Percentiles rank a stretch among this genome's conserved stretches.
Evolutionary conservation across 1,140 invertebrate species (phyloP).

Genomic region (Drosophila micromelanica): DNA sequence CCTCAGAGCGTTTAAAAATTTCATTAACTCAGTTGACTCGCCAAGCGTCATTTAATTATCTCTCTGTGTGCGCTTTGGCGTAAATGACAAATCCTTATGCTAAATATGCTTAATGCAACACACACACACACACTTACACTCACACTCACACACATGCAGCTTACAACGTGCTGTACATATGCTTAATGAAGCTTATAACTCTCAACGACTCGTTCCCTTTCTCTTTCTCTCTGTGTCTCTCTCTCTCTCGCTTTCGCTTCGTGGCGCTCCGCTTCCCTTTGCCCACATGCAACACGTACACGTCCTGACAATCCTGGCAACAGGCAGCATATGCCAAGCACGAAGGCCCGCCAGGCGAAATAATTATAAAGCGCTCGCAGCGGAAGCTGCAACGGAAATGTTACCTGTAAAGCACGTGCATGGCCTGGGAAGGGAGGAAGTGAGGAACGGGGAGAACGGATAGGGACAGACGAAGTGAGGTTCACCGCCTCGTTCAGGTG

Average conservation of each 20-base stretch:
- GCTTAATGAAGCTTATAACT: constrained; percentile 84
- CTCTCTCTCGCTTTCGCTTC: background rate
- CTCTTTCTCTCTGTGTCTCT: background rate
- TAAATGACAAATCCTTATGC: constrained; percentile 83
- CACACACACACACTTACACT: constrained; percentile 26
- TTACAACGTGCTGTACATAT: constrained; percentile 82
- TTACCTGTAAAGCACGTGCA: constrained; percentile 81
- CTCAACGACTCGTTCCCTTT: constrained; percentile 51
- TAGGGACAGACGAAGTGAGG: constrained; percentile 14
- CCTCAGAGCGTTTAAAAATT: constrained; percentile 61
- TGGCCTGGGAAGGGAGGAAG: background rate
- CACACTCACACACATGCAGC: constrained; percentile 35
- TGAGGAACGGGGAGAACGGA: too few relatives aligned
- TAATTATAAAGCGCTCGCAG: constrained; percentile 82
- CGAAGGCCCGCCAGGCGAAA: constrained; percentile 79
- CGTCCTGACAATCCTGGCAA: constrained; percentile 77
- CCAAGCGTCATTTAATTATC: constrained; percentile 76
- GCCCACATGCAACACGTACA: constrained; percentile 74
- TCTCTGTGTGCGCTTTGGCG: constrained; percentile 64
- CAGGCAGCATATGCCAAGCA: constrained; percentile 81
- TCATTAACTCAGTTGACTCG: constrained; percentile 71
- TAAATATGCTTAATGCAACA: constrained; percentile 83
- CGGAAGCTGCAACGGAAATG: constrained; percentile 82
- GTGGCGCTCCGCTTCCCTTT: background rate
- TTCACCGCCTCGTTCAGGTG: constrained; percentile 62